Evolutionary conservation across 2,888 invertebrate species (phyloP).

Genomic region (Tetragnatha montana): DNA sequence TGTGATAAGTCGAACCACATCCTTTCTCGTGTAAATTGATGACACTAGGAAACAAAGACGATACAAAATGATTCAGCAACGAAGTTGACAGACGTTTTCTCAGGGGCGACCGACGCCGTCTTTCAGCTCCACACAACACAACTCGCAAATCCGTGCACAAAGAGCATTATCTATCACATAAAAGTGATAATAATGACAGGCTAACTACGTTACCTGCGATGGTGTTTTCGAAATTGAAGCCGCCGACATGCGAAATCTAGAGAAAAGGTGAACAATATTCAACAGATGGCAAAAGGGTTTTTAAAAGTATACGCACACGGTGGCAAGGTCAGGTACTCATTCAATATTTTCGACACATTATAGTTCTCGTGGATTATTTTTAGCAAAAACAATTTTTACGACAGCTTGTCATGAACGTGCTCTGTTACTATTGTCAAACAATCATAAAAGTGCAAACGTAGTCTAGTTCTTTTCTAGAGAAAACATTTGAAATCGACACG

Average conservation of each 20-base stretch:
- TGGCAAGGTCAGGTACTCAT: not conserved
- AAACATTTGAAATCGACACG: no score
- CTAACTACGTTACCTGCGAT: not conserved
- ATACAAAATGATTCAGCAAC: not conserved
- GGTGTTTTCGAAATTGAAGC: slow-evolving; percentile 14
- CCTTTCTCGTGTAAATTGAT: no score
- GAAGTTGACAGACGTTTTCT: not conserved
- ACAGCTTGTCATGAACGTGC: no score
- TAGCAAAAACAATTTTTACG: no score
- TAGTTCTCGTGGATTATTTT: no score
- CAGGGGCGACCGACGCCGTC: not conserved
- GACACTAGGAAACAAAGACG: no score
- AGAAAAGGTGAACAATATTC: slow-evolving; percentile 3
- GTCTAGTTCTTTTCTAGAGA: no score
- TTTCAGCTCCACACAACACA: not conserved
- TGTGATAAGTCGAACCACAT: no score
- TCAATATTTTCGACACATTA: not conserved
- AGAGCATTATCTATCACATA: slow-evolving; percentile 13
- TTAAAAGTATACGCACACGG: not conserved
- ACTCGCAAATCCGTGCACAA: not conserved
- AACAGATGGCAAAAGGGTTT: not conserved
- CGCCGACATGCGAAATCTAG: not conserved
- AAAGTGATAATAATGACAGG: slow-evolving; percentile 13
- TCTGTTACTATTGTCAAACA: no score
- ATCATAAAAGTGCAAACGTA: no score